phyloP scores from a whole-genome alignment of 2,888 invertebrate species.

The Periphyllus acericola region DNA sequence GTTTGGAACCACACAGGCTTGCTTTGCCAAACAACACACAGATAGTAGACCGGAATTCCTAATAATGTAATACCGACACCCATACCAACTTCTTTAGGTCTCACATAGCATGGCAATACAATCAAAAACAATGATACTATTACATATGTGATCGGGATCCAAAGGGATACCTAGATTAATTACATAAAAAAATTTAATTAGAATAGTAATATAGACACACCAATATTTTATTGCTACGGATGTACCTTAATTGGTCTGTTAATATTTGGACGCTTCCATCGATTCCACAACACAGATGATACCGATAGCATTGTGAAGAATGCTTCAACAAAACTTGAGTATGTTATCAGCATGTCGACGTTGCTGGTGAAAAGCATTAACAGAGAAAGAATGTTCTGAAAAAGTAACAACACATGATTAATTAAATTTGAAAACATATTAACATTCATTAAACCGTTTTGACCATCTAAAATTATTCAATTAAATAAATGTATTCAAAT shows the following conservation, averaged over 20 bases:
- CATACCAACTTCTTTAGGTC: constrained; percentile 82
- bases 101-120: constrained; percentile 80
- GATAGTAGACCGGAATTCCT: constrained; percentile 84
- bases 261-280: constrained; percentile 82
- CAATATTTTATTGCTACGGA: neutral
- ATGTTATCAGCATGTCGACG: constrained; percentile 87
- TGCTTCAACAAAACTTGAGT: constrained; percentile 91
- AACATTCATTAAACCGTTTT: no score
- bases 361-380: constrained; percentile 86
- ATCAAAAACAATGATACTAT: constrained; percentile 81
- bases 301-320: constrained; percentile 90
- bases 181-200: constrained; percentile 62
- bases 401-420: constrained; percentile 64
- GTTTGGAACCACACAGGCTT: constrained; percentile 74
- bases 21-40: constrained; percentile 76
- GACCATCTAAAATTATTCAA: no score
- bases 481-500: no score
- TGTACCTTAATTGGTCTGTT: constrained; percentile 84
- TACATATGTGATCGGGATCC: constrained; percentile 83
- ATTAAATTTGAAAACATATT: neutral
- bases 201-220: neutral
- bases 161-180: constrained; percentile 73
- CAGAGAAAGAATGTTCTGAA: constrained; percentile 83
- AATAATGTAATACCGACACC: constrained; percentile 82
- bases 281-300: constrained; percentile 83